Base-by-base conservation (phyloP, 2,113 vertebrate species). In the Thunnus maccoyii region DNA sequence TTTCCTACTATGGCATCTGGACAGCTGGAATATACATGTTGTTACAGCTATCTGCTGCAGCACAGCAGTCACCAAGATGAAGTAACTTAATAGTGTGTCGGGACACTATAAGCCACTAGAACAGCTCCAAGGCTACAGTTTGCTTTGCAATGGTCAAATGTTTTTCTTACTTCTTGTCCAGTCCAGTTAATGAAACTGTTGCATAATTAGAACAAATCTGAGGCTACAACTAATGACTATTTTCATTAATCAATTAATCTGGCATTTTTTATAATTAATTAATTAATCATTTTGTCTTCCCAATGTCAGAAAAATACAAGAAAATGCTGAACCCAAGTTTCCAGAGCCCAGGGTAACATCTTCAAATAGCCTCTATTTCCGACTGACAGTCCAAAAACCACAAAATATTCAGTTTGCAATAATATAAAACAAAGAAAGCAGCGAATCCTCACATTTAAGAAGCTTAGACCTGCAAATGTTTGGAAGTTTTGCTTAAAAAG, bases 31-130 rank as follows among this genome's bases (percentile, higher is more conserved):
- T 15, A 30, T 52, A 72, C n/a, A 13, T 79, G 60, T 48, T 69
- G 60, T 65, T 76, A 36, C 3, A 72, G 62, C 56, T 30, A 64
- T 60, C 47, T 72, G 69, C 48, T 69, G 61, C 64, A 60, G 62
- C 7, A 64, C 18, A 57, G 22, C 47, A 76, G 62, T 46, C 20
- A 36, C 63, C 50, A 66, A 60, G 51, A 61, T 27, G 22, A 66
- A 27, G 32, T 10, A 18, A 54, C 17, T 71, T 46, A 68, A 58
- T n/a, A 66, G 41, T 54, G 55, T 44, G 61, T 32, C 25, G 54
- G 74, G 18, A 69, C 57, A 76, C 17, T 10, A 2, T 36, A 14
- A 66, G 67, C 30, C 20, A 56, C 52, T 32, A 16, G 44, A 75
- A 73, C 48, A 22, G 48, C n/a, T 57, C 62, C 48, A 14, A 48